Evolutionary conservation across 2,888 invertebrate species (phyloP).

Genomic region (Marronus borbonicus): DNA sequence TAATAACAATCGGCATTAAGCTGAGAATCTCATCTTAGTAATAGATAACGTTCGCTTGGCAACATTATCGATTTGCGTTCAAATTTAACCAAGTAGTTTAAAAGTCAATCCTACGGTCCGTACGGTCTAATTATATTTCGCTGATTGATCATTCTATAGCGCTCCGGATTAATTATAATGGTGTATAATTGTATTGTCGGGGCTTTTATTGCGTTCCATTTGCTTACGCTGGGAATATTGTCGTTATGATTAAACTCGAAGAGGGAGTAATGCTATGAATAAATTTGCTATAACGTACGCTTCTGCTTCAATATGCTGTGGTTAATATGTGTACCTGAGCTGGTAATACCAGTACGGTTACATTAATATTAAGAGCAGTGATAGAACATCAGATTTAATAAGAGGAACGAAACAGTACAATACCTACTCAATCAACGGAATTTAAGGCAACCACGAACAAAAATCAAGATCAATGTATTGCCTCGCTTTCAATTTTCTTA

Average conservation of each 20-base stretch:
- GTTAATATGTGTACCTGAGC: no score
- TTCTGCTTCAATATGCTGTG: no score
- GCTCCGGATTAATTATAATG: constrained; percentile 18
- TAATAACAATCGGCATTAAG: neutral
- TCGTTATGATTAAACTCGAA: neutral
- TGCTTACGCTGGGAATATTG: constrained; percentile 10
- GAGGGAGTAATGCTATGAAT: neutral
- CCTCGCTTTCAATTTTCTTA: no score
- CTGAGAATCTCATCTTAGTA: constrained; percentile 2
- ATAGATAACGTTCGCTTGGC: constrained; percentile 13
- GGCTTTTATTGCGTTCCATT: constrained; percentile 27
- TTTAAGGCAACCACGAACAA: no score
- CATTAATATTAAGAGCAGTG: no score
- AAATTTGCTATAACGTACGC: neutral
- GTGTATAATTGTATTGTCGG: constrained; percentile 33
- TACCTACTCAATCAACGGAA: no score
- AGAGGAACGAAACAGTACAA: no score
- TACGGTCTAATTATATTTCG: constrained; percentile 26
- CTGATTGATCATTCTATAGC: constrained; percentile 7
- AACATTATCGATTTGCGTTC: constrained; percentile 20
- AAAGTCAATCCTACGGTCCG: constrained; percentile 24
- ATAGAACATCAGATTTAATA: no score
- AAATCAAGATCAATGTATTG: no score
- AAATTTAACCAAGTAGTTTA: constrained; percentile 17
- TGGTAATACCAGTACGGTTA: no score